Conservation (phyloP, 2,797 vertebrate species). For the Chromis chromis region DNA sequence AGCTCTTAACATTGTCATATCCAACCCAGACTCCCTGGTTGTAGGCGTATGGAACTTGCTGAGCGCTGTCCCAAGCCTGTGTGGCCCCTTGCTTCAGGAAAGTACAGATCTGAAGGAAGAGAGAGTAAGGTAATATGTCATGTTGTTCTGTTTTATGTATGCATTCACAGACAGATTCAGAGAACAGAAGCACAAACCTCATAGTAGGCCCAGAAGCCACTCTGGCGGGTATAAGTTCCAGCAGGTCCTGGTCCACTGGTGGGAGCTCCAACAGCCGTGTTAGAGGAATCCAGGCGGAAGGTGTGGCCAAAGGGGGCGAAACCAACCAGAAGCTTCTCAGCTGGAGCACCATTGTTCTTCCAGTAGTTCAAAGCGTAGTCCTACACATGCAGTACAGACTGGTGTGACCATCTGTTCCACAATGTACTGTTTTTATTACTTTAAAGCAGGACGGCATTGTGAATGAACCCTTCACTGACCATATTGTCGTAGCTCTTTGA, state of each 20-base stretch:
- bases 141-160: not conserved
- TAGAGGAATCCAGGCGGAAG: conserved; percentile 73
- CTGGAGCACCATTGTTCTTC: conserved; percentile 65
- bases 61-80: conserved; percentile 76
- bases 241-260: conserved; percentile 58
- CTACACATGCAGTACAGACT: conserved; percentile 7
- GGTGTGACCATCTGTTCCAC: not conserved
- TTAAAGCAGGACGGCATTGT: not conserved
- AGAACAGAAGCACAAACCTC: conserved; percentile 69
- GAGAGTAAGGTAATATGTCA: not conserved
- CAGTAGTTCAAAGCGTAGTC: conserved; percentile 70
- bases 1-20: conserved; percentile 83
- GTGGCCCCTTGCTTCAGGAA: conserved; percentile 80
- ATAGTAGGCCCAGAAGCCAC: conserved; percentile 84
- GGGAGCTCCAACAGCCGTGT: conserved; percentile 62
- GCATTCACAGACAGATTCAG: not conserved
- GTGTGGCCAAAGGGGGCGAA: conserved; percentile 87
- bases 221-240: conserved; percentile 64
- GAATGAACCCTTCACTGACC: conserved; percentile 36
- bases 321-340: conserved; percentile 79
- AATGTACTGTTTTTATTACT: not conserved
- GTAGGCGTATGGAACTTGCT: conserved; percentile 80
- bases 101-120: conserved; percentile 72
- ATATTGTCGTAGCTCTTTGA: conserved; percentile 61
- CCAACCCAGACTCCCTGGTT: conserved; percentile 79